phyloP scores from a whole-genome alignment of 2,888 invertebrate species.

The Epinotia bilunana region DNA sequence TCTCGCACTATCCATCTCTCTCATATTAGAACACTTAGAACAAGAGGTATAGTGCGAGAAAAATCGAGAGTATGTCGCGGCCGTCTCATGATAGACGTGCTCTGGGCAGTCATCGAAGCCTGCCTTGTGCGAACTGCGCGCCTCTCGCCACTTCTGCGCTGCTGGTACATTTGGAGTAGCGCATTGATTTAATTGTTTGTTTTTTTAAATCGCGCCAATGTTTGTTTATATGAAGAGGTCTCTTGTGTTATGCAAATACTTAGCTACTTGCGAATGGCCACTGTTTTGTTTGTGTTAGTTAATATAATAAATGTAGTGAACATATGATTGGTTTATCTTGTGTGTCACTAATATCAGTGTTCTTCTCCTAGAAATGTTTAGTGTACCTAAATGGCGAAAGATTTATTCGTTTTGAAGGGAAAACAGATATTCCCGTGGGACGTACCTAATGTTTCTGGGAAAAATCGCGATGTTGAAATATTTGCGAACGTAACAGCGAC shows the following conservation, averaged over 20 bases:
- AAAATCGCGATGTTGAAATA: no score
- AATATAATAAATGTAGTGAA: no score
- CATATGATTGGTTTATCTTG: no score
- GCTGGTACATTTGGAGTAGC: constrained; percentile 19
- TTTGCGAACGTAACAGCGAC: no score
- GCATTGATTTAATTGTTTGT: constrained; percentile 16
- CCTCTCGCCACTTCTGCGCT: constrained; percentile 29
- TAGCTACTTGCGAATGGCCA: background rate
- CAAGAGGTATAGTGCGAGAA: no score
- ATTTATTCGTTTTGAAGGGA: constrained; percentile 88
- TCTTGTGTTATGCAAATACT: background rate
- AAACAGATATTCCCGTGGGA: constrained; percentile 73
- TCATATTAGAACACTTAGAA: no score
- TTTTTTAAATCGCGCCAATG: background rate
- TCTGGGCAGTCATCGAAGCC: constrained; percentile 22
- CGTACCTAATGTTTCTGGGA: no score
- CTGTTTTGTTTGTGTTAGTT: background rate
- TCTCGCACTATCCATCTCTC: no score
- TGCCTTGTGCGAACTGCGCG: constrained; percentile 22
- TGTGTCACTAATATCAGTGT: constrained; percentile 86
- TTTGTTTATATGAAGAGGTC: background rate
- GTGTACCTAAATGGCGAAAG: constrained; percentile 91
- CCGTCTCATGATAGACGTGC: no score
- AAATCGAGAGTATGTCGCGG: no score
- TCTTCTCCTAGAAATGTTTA: constrained; percentile 91